Percentiles rank a stretch among this genome's conserved stretches.
These are phyloP conservation scores for Conistra vaccinii DNA, from an alignment of 2,888 invertebrate species.

Conservation along the genomic window DNA sequence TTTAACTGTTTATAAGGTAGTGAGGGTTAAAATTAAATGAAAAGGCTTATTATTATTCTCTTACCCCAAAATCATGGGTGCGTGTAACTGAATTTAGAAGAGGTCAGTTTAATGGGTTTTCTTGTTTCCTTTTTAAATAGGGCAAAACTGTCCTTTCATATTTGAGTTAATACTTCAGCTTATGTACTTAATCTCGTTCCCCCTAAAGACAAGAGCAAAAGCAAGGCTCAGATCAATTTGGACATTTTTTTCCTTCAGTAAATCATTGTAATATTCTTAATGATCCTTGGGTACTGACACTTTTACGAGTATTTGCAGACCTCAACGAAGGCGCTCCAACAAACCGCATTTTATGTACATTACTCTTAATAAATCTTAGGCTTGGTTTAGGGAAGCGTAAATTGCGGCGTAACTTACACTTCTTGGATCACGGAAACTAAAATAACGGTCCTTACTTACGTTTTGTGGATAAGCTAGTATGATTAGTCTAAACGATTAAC, in stretches of 20 bases:
- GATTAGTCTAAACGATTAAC: slow-evolving; percentile 6
- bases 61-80: not conserved
- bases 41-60: slow-evolving; percentile 28
- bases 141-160: not conserved
- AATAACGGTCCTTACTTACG: slow-evolving; percentile 20
- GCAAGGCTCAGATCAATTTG: slow-evolving; percentile 20
- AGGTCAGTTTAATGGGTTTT: slow-evolving; percentile 1
- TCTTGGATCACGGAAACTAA: slow-evolving; percentile 39
- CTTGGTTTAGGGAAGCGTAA: slow-evolving; percentile 50
- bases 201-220: slow-evolving; percentile 22
- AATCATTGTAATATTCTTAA: slow-evolving; percentile 63
- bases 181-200: slow-evolving; percentile 21
- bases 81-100: slow-evolving; percentile 10
- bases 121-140: too few relatives aligned
- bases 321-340: slow-evolving; percentile 44
- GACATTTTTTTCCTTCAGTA: slow-evolving; percentile 37
- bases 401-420: slow-evolving; percentile 54
- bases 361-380: slow-evolving; percentile 60
- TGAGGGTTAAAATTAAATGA: slow-evolving; percentile 22
- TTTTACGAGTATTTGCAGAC: slow-evolving; percentile 60
- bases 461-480: slow-evolving; percentile 11
- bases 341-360: slow-evolving; percentile 62
- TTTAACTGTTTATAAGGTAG: slow-evolving; percentile 17
- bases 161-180: slow-evolving; percentile 13
- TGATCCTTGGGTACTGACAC: slow-evolving; percentile 59